Base-by-base conservation (phyloP, 2,113 vertebrate genomes). In the Menidia beryllina region DNA sequence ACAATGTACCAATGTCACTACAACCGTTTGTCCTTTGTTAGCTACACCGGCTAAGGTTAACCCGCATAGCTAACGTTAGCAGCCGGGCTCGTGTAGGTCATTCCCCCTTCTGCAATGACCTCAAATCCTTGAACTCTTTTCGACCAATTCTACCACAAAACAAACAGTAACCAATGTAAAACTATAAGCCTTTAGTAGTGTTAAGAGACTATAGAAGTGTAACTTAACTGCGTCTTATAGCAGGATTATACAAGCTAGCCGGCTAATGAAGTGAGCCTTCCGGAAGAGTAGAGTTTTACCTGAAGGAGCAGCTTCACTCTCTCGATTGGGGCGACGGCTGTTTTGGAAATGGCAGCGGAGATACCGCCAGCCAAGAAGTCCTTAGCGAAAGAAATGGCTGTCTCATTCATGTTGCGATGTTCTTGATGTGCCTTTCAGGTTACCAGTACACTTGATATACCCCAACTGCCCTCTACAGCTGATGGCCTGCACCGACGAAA, bases 271-370 rank as follows among this genome's bases (percentile, higher is more conserved):
- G 21, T 0, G 13, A 30, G 12, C 3, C 51, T 77, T 43, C 79
- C 78, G 76, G 66, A n/a, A 78, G 70, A 17, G 58, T n/a, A 38
- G 21, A n/a, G 17, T 67, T 30, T 81, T 88, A 93, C 92, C 93
- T 94, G 92, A 79, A 94, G 92, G 80, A 94, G 92, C 52, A 94
- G 93, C 88, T 98, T 97, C 67, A 97, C 95, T 74, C 95, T 92
- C 88, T 97, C 95, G 30, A 97, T 95, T 8, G 95, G 96, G 1
- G 95, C 96, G 39, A 97, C 94, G 0, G 96, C 91, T 3, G 96
- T 96, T 85, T 97, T 96, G 53, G 95, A 96, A 75, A 98, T 91
- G 0, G 95, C 95, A 0, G 96, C 96, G 0, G 94, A 95, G 66
- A 96, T 91, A 0, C 96, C 95, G 7, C 96, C 95, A 0, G 93